phyloP scores from a whole-genome alignment of 2,888 invertebrate species.

The Spisula subtruncata region DNA sequence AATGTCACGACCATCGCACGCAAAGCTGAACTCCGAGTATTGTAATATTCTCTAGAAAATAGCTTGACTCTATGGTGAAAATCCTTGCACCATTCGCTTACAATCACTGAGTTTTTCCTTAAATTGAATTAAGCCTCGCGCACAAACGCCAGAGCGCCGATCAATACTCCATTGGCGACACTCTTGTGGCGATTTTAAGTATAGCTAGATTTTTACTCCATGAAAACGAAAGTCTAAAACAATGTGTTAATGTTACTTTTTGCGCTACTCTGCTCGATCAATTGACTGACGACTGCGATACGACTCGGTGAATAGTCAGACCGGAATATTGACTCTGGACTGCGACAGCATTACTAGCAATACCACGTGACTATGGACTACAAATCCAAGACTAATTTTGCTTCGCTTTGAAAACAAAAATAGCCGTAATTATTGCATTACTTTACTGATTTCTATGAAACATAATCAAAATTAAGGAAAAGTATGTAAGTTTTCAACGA shows the following conservation, averaged over 20 bases:
- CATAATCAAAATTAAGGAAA: too few species aligned
- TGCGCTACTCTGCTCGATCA: neutral
- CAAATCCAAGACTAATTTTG: too few species aligned
- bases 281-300: neutral
- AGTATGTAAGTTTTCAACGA: too few species aligned
- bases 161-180: neutral
- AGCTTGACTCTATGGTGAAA: neutral
- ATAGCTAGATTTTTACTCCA: conserved; percentile 22
- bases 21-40: neutral
- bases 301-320: neutral
- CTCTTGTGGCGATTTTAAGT: conserved; percentile 20
- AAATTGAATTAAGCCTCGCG: conserved; percentile 47
- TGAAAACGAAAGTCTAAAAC: conserved; percentile 13
- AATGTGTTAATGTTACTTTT: neutral
- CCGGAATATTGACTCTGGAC: neutral
- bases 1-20: conserved; percentile 21
- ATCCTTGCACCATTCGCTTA: conserved; percentile 19
- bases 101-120: conserved; percentile 36
- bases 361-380: too few species aligned
- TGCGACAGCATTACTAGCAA: too few species aligned
- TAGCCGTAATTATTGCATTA: too few species aligned
- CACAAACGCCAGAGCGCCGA: neutral
- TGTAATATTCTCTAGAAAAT: conserved; percentile 33
- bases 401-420: too few species aligned
- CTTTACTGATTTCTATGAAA: too few species aligned